These are phyloP conservation scores for Gallinago jamesoni DNA, from an alignment of 2,113 vertebrate genomes.

Conservation along the genomic window DNA sequence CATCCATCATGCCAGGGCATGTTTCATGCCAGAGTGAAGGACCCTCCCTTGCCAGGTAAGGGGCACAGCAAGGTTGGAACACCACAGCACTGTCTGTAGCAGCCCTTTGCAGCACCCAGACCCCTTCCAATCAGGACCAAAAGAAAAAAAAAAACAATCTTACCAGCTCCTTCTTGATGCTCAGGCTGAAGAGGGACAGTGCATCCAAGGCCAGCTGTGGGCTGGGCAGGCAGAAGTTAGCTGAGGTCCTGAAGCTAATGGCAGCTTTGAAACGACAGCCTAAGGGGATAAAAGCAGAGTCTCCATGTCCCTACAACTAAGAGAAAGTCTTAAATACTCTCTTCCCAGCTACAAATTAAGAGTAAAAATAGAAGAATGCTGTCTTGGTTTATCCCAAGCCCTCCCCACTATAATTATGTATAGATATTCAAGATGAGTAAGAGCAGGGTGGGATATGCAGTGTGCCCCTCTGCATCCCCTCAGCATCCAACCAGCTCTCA, in stretches of 20 bases:
- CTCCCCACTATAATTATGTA: neutral
- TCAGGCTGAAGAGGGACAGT: neutral
- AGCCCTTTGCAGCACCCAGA: neutral
- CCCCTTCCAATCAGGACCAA: neutral
- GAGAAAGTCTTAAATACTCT: neutral
- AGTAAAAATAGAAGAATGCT: neutral
- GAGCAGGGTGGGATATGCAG: neutral
- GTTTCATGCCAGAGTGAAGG: neutral
- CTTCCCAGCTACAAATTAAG: neutral
- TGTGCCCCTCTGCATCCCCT: fast-evolving
- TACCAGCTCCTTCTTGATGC: neutral
- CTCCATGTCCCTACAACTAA: neutral
- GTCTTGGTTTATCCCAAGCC: neutral
- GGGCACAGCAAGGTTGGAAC: fast-evolving
- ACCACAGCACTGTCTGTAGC: neutral
- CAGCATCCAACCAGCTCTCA: neutral
- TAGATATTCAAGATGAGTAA: neutral
- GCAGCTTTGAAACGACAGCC: neutral
- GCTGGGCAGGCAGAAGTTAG: neutral
- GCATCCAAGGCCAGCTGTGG: neutral
- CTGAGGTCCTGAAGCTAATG: neutral
- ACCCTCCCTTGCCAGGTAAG: neutral
- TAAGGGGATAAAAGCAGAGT: neutral
- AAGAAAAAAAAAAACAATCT: neutral
- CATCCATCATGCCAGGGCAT: fast-evolving